A percentile compares a stretch with the other conserved stretches of the same genome.
phyloP scores from a whole-genome alignment of 1,140 invertebrate species.

The Aphelinus certus region DNA sequence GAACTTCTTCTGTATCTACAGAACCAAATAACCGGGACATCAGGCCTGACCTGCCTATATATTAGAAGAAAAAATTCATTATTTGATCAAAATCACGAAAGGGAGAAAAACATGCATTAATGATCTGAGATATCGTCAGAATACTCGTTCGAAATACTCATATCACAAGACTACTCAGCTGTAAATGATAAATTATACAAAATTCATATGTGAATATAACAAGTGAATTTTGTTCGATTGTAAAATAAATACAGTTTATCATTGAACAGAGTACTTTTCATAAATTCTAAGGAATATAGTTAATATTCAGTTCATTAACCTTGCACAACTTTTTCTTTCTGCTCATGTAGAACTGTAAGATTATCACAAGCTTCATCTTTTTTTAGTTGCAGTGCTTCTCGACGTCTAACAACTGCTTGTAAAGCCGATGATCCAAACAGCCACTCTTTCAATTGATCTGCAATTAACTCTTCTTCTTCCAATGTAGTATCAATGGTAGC shows the following conservation, averaged over 20 bases:
- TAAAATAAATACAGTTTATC: background rate
- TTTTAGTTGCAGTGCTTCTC: conserved; percentile 78
- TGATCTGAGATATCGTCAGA: no score
- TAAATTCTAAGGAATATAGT: background rate
- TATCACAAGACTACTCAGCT: no score
- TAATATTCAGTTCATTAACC: conserved; percentile 47
- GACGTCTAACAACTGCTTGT: conserved; percentile 78
- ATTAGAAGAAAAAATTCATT: no score
- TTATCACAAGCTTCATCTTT: conserved; percentile 77
- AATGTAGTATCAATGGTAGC: conserved; percentile 79
- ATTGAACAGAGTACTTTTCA: background rate
- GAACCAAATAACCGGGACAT: conserved; percentile 82
- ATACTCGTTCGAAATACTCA: no score
- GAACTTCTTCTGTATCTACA: conserved; percentile 81
- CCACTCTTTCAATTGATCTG: conserved; percentile 88
- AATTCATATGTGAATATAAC: no score
- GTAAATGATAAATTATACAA: no score
- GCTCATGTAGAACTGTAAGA: conserved; percentile 66
- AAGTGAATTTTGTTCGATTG: no score
- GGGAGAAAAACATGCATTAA: no score
- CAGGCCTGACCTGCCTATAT: conserved; percentile 73
- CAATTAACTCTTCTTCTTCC: conserved; percentile 84
- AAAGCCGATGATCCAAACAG: conserved; percentile 79
- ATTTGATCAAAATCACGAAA: no score
- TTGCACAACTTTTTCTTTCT: conserved; percentile 69